Base-by-base conservation (phyloP, 1,140 invertebrate species). In the Drosophila arawakana region DNA sequence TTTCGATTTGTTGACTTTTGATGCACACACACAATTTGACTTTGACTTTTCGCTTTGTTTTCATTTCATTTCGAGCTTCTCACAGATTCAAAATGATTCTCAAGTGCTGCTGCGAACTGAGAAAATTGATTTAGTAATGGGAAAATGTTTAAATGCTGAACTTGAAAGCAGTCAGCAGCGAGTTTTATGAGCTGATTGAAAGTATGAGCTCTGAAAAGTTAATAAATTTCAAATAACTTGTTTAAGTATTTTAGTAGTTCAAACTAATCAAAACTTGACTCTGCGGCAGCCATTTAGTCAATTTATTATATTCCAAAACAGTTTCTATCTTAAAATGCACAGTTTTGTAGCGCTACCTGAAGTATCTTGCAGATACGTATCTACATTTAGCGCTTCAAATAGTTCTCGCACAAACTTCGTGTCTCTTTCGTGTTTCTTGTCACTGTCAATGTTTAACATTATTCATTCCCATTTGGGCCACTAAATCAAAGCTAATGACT, bases 1-100 rank as follows among this genome's bases (percentile, higher is more conserved):
- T 88, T 84, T 66, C 80, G 80, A 88, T 89, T 88, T 89, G 77
- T 80, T 76, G 77, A 72, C 67, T 83, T 70, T 71, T 68, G 70
- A 66, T 80, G 74, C 78, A 43, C 41, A 43, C 41, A 77, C 69
- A 73, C 80, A 76, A 58, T 79, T 69, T 46, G 55, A 46, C 58
- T 79, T 69, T 46, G 55, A 46, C 49, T 73, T 73, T 46, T 68
- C 49, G 57, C 41, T 68, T 59, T 66, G 46, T 66, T 73, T 54
- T 49, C 52, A 44, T 49, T 66, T 37, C 49, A 52, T 54, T 54
- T 54, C 50, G 30, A 49, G 46, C 15, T 18, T 11, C 15, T 47
- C 46, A 18, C 46, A 21, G 15, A 47, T 21, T 60, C 10, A 39
- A 13, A 44, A 9, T 46, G 35, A 60, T 55, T 44, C 55, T 57